Conservation (phyloP, 2,888 invertebrate species). For the Nomada flava region DNA sequence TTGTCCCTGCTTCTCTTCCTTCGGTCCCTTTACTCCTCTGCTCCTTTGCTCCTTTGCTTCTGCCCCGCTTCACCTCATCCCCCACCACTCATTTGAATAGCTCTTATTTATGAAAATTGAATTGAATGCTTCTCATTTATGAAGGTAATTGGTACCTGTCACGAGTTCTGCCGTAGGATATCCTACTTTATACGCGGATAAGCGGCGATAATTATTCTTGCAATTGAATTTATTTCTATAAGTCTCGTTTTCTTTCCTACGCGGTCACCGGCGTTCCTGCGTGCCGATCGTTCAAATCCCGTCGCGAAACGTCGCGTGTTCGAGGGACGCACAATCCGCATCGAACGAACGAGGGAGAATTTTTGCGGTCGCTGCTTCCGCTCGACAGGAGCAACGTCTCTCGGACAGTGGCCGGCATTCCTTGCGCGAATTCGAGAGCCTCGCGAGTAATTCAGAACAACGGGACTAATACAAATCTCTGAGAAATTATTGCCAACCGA, state of each 20-base stretch:
- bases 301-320: slow-evolving; percentile 63
- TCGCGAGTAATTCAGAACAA: slow-evolving; percentile 45
- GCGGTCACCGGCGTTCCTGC: slow-evolving; percentile 54
- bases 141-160: slow-evolving; percentile 81
- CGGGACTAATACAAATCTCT: slow-evolving; percentile 65
- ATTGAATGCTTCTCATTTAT: slow-evolving; percentile 82
- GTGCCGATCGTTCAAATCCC: slow-evolving; percentile 67
- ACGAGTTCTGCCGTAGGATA: slow-evolving; percentile 75
- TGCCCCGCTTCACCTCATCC: slow-evolving; percentile 63
- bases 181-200: slow-evolving; percentile 78
- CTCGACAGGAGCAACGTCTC: slow-evolving; percentile 22
- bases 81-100: slow-evolving; percentile 78
- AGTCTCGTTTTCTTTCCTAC: slow-evolving; percentile 66
- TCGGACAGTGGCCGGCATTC: slow-evolving; percentile 6
- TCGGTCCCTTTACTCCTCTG: slow-evolving; percentile 21
- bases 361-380: slow-evolving; percentile 14
- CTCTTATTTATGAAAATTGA: slow-evolving; percentile 82
- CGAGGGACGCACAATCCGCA: slow-evolving; percentile 21
- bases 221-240: slow-evolving; percentile 78
- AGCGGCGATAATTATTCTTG: slow-evolving; percentile 80
- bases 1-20: slow-evolving; percentile 22
- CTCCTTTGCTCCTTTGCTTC: slow-evolving; percentile 19
- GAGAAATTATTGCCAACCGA: slow-evolving; percentile 65
- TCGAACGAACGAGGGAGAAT: slow-evolving; percentile 12
- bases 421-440: slow-evolving; percentile 25